Evolutionary conservation across 2,797 vertebrate species (phyloP), one percentile per base, ranked within the genome.

Genomic region (Centropyge bicolor): DNA sequence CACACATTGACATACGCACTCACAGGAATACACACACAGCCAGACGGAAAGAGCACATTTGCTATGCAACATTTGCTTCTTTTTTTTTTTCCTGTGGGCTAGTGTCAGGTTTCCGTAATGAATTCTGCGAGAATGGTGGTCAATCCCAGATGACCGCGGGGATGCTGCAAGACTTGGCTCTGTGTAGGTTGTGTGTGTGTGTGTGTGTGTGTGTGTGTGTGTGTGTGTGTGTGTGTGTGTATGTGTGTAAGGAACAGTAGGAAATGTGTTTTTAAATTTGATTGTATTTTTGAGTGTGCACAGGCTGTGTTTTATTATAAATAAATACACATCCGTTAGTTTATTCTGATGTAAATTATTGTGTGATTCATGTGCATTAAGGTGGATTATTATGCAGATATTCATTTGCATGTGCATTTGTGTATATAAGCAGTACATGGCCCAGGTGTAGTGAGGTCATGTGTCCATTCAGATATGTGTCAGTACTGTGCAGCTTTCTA

Each of bases 61-160:
- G 67, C 72, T 59, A 59, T 73, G 85, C 71, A 80, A 79, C 74
- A 62, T 87, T 91, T 84, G 74, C 78, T 88, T 24, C 78, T 88
- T 31, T 31, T 31, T 31, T 31, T 31, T 45, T 81, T 84, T 84
- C 51, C 75, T 82, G 81, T 70, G 75, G 82, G 86, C 72, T 16
- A 67, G 89, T 89, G 85, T 93, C 88, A 49, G 68, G 83, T 94
- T 92, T 90, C 92, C 67, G 62, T 92, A 94, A 94, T 92, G 85
- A 94, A 92, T 91, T 90, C 82, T 82, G 66, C 67, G 13, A 36
- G 75, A 81, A 68, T 76, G 73, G 55, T 78, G 85, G 80, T 86
- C 76, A 75, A 35, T 91, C 80, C 84, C 84, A 86, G 52, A 80
- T 82, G 86, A 88, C 88, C 82, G 79, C 83, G 70, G 80, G 65